phyloP scores from a whole-genome alignment of 2,113 vertebrate genomes.

The Sturnus vulgaris region DNA sequence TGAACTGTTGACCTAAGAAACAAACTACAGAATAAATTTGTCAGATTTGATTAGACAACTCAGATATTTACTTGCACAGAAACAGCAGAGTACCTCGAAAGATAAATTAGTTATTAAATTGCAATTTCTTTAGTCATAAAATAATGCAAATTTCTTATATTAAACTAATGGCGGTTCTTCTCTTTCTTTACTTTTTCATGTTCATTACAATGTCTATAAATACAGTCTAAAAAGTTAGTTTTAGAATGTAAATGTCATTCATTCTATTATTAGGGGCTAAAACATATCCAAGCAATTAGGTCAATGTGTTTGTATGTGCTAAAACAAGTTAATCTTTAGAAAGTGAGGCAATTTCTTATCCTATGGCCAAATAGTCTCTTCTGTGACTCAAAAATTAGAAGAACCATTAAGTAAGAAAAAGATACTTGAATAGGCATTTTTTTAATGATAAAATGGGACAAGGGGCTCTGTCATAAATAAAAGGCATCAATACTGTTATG shows the following conservation, averaged over 20 bases:
- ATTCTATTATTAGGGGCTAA: neutral
- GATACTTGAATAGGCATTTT: neutral
- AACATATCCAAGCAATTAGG: neutral
- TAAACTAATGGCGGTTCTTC: neutral
- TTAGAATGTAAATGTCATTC: neutral
- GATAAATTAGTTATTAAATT: neutral
- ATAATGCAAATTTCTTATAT: neutral
- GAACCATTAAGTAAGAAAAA: neutral
- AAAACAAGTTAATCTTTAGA: neutral
- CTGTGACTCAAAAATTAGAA: neutral
- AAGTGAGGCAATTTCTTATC: neutral
- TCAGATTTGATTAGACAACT: neutral
- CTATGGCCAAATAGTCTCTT: neutral
- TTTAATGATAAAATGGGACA: neutral
- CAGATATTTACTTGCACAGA: neutral
- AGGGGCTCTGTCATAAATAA: neutral
- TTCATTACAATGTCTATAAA: neutral
- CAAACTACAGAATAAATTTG: neutral
- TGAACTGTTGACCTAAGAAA: neutral
- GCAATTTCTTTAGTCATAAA: neutral
- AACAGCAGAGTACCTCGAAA: neutral
- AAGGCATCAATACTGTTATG: neutral
- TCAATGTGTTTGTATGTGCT: neutral
- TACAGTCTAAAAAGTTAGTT: neutral
- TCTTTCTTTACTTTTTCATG: neutral